Percentiles rank a stretch among this genome's conserved stretches.
phyloP scores from a whole-genome alignment of 2,113 vertebrate genomes.

The Oreocharis arfaki region DNA sequence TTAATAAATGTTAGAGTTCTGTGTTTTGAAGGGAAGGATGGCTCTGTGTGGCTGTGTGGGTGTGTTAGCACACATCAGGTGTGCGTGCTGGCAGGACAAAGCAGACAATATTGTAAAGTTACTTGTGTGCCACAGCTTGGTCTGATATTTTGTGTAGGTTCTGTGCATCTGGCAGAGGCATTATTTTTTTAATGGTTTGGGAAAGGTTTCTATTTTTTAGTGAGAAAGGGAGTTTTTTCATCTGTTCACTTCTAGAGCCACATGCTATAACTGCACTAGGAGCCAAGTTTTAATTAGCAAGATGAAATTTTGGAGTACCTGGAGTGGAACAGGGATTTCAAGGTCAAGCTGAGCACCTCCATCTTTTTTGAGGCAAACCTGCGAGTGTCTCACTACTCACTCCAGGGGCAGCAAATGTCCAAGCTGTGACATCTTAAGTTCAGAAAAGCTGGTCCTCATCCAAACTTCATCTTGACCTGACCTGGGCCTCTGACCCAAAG shows the following conservation, averaged over 20 bases:
- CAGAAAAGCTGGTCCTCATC: not conserved
- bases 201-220: not conserved
- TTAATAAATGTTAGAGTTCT: not conserved
- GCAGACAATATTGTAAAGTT: not conserved
- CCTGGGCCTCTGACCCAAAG: not conserved
- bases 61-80: not conserved
- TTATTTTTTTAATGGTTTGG: not conserved
- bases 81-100: not conserved
- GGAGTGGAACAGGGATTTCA: not conserved
- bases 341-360: not conserved
- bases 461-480: not conserved
- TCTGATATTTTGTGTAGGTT: not conserved
- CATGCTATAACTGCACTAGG: not conserved
- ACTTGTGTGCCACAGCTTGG: not conserved
- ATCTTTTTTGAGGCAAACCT: not conserved
- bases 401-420: not conserved
- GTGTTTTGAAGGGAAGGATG: not conserved
- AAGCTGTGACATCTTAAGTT: not conserved
- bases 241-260: not conserved
- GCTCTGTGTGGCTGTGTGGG: not conserved
- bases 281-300: not conserved
- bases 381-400: not conserved
- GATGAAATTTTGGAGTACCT: not conserved
- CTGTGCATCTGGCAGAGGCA: not conserved
- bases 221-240: not conserved